A percentile compares a stretch with the other conserved stretches of the same genome.
Conservation (phyloP, 1,140 invertebrate species). For the Vollenhovia emeryi region DNA sequence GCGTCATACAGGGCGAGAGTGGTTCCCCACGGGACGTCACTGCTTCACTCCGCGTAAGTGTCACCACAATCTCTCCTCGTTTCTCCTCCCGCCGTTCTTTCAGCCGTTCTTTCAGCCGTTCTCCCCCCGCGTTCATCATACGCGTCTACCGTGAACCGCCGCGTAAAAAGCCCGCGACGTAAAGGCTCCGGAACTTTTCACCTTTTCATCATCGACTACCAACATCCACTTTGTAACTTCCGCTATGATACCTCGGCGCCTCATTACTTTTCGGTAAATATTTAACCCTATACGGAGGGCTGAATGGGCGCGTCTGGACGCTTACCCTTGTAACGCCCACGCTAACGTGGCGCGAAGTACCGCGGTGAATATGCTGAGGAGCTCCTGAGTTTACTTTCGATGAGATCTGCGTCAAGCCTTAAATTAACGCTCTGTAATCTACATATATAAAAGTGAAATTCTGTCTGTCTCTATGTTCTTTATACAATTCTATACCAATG, state of each 20-base stretch:
- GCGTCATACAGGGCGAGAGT: slow-evolving; percentile 73
- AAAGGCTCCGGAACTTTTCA: slow-evolving; percentile 52
- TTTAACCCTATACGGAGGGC: slow-evolving; percentile 63
- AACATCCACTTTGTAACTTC: slow-evolving; percentile 55
- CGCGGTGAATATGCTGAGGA: slow-evolving; percentile 9
- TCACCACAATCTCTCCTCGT: slow-evolving; percentile 42
- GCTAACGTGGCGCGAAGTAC: background rate
- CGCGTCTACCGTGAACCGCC: background rate
- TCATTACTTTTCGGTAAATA: slow-evolving; percentile 79
- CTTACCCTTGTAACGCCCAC: background rate
- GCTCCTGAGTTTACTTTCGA: background rate
- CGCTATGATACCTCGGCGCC: slow-evolving; percentile 71
- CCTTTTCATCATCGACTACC: slow-evolving; percentile 68
- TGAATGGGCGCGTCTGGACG: slow-evolving; percentile 29
- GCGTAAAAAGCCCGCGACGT: slow-evolving; percentile 36
- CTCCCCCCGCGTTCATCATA: background rate
- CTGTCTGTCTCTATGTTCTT: too few species aligned
- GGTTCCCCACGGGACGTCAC: slow-evolving; percentile 14
- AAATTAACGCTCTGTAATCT: background rate
- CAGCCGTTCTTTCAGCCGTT: background rate
- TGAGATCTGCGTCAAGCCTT: background rate
- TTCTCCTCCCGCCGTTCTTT: slow-evolving; percentile 6
- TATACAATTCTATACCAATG: too few species aligned
- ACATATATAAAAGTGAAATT: too few species aligned
- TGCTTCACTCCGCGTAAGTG: background rate